Conservation (phyloP, 2,113 vertebrate genomes). For the Macquaria australasica region DNA sequence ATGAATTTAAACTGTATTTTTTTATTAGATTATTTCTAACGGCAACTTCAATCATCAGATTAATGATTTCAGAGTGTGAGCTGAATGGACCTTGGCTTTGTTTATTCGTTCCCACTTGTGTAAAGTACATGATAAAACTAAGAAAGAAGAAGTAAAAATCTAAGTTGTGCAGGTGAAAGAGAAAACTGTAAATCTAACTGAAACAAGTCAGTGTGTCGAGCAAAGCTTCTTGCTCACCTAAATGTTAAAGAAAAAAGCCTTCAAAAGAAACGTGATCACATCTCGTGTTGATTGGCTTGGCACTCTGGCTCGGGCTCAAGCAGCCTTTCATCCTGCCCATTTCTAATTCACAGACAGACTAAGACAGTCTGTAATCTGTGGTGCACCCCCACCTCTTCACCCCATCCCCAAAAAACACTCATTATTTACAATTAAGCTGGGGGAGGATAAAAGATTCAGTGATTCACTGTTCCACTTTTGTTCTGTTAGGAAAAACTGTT, state of each 20-base stretch:
- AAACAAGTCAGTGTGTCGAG: not conserved
- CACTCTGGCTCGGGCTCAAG: conserved; percentile 37
- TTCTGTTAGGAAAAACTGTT: conserved; percentile 34
- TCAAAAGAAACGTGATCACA: conserved; percentile 23
- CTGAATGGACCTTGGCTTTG: not conserved
- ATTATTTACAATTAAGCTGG: conserved; percentile 78
- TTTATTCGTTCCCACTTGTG: too few species aligned
- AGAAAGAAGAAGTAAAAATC: not conserved
- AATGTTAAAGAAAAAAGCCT: not conserved
- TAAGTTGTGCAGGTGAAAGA: not conserved
- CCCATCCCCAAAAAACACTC: conserved; percentile 63
- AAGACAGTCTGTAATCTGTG: conserved; percentile 70
- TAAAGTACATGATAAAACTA: not conserved
- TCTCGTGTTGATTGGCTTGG: conserved; percentile 46
- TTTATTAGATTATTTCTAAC: too few species aligned
- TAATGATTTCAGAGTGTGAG: too few species aligned
- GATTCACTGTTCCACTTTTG: conserved; percentile 56
- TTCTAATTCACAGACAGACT: conserved; percentile 78
- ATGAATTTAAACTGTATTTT: too few species aligned
- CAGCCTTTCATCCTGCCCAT: conserved; percentile 71
- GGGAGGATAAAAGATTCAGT: conserved; percentile 60
- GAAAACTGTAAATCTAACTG: not conserved
- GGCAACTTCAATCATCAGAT: too few species aligned
- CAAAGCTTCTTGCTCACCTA: not conserved
- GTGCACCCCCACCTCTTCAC: conserved; percentile 51